Percentiles rank a stretch among this genome's conserved stretches.
Conservation (phyloP, 2,113 vertebrate species). For the Poecilia latipinna region DNA sequence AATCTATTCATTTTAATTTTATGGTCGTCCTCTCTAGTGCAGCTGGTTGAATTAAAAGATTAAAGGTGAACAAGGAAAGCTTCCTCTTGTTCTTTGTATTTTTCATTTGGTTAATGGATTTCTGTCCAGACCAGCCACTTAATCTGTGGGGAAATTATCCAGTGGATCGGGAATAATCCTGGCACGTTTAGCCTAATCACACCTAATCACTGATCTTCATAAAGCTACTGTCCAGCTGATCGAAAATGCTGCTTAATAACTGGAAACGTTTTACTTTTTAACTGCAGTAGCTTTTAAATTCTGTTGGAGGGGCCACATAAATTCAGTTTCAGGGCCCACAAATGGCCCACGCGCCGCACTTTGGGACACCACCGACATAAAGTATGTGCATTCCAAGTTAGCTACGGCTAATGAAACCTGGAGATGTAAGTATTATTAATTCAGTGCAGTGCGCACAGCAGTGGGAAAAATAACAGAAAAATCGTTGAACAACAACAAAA, state of each 20-base stretch:
- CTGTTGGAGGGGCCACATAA: no score
- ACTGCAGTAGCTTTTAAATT: background rate
- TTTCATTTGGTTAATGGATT: slow-evolving; percentile 52
- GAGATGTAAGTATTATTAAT: no score
- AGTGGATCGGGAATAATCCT: slow-evolving; percentile 37
- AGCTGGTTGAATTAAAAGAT: slow-evolving; percentile 23
- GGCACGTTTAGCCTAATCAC: slow-evolving; percentile 4
- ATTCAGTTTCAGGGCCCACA: no score
- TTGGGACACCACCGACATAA: no score
- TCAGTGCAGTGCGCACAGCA: no score
- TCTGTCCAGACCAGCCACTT: slow-evolving; percentile 8
- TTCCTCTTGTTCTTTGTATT: slow-evolving; percentile 1
- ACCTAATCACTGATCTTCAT: slow-evolving; percentile 34
- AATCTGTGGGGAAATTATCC: slow-evolving; percentile 35
- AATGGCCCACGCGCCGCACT: no score
- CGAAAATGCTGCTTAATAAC: background rate
- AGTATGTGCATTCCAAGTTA: no score
- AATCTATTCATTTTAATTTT: no score
- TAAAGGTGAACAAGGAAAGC: slow-evolving; percentile 28
- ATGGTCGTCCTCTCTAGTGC: background rate
- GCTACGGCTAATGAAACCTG: no score
- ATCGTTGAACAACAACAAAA: no score
- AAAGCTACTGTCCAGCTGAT: slow-evolving; percentile 16
- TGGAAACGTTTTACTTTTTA: background rate
- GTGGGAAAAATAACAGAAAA: no score